Base-by-base conservation (phyloP, 2,888 invertebrate species). In the Temnothorax rugatulus region DNA sequence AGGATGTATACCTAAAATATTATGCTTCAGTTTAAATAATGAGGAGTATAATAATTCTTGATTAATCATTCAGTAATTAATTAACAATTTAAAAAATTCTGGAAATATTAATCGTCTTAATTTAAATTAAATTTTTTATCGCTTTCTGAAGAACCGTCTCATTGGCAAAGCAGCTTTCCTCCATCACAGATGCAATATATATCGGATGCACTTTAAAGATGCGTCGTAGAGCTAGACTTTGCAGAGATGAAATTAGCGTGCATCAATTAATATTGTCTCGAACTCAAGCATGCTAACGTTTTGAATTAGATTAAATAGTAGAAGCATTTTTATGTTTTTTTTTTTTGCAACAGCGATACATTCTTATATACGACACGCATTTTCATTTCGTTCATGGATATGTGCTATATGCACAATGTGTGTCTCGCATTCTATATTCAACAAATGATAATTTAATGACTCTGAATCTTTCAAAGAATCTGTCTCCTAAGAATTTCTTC, bases 291-390 rank as follows among this genome's bases (percentile, higher is more conserved):
- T n/a, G 29, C 11, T 21, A 34, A 34, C 9, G n/a, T 77, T 77
- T 73, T 54, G 15, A 7, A n/a, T 77, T 52, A 29, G 7, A 9
- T 73, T 77, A 41, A 69, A 25, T n/a, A 69, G 44, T 25, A 61
- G 71, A 44, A 29, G 5, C n/a, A 15, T 38, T 75, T 34, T 50
- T 21, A 47, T 11, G 29, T 29, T 29, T 3, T n/a, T 76, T 1
- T 4, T 21, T 47, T 50, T 50, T 8, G 47, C 25, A 52, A 76
- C 8, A 29, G 9, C 18, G 5, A n/a, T 64, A 50, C 21, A 34
- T 38, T 50, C 8, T 52, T 73, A 25, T 38, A 21, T 21, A 18
- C 15, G 44, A 34, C n/a, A 7, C 21, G 15, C 4, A 34, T 47
- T 64, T 63, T 29, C 1, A 21, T 21, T 15, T 64, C 15, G 21